A percentile compares a stretch with the other conserved stretches of the same genome.
Conservation (phyloP, 1,140 invertebrate genomes). For the Pemphigus obesinymphae region DNA sequence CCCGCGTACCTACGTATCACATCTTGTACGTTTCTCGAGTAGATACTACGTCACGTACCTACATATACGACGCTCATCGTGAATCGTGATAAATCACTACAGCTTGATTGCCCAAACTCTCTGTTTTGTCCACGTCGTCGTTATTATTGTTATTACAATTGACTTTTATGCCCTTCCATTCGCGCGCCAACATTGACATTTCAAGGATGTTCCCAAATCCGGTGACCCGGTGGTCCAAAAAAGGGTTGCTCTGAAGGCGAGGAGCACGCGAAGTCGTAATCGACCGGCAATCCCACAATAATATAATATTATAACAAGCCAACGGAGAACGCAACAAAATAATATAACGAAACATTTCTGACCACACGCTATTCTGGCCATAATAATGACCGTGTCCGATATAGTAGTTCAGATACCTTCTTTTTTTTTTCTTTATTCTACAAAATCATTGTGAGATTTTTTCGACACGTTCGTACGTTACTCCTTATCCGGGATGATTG, state of each 20-base stretch:
- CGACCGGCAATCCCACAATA: neutral
- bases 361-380: neutral
- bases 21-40: too few species aligned
- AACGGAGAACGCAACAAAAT: too few species aligned
- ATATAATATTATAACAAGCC: neutral
- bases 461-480: neutral
- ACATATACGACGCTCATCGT: neutral
- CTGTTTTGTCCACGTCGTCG: neutral
- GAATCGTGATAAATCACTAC: slow-evolving; percentile 6
- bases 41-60: too few species aligned
- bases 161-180: neutral
- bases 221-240: neutral
- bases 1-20: too few species aligned
- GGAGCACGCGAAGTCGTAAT: neutral
- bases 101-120: neutral
- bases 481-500: neutral
- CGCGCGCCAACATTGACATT: neutral
- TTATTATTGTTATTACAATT: neutral
- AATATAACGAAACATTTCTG: neutral
- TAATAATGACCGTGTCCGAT: neutral
- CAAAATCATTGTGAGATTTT: neutral
- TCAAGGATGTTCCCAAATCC: slow-evolving; percentile 20
- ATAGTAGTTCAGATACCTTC: neutral
- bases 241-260: neutral
- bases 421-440: too few species aligned